Evolutionary conservation across 2,113 vertebrate species (phyloP).

Genomic region (Guaruba guarouba): DNA sequence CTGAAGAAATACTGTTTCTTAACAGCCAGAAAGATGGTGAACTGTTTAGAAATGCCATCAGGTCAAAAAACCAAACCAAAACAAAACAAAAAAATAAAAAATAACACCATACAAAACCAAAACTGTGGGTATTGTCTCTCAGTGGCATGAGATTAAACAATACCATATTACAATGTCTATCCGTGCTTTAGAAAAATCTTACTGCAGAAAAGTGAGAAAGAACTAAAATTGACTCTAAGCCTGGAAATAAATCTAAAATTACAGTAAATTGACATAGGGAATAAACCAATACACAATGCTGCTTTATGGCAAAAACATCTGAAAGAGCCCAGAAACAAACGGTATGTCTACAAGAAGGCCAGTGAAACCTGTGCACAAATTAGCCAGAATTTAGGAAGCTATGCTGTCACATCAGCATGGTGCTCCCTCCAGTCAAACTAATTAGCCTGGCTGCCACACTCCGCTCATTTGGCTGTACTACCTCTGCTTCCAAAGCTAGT

Average conservation of each 20-base stretch:
- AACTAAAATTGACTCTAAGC: neutral
- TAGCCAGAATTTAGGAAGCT: neutral
- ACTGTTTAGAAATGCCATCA: neutral
- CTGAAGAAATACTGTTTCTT: neutral
- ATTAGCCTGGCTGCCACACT: neutral
- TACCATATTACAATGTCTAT: neutral
- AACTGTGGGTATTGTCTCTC: neutral
- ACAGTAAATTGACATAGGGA: neutral
- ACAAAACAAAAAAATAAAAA: neutral
- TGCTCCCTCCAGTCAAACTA: neutral
- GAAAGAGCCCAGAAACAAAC: neutral
- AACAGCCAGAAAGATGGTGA: neutral
- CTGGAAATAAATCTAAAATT: neutral
- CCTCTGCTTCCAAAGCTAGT: neutral
- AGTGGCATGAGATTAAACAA: neutral
- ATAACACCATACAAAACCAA: neutral
- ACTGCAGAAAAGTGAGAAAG: neutral
- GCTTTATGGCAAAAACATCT: neutral
- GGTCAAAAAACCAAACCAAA: rapidly evolving
- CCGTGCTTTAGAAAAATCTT: neutral
- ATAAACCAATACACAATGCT: neutral
- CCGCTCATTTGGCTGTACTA: neutral
- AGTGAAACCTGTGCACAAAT: neutral
- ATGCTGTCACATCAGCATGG: neutral
- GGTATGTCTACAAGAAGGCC: neutral